phyloP scores from a whole-genome alignment of 1,140 invertebrate genomes.

The Pentalonia nigronervosa region DNA sequence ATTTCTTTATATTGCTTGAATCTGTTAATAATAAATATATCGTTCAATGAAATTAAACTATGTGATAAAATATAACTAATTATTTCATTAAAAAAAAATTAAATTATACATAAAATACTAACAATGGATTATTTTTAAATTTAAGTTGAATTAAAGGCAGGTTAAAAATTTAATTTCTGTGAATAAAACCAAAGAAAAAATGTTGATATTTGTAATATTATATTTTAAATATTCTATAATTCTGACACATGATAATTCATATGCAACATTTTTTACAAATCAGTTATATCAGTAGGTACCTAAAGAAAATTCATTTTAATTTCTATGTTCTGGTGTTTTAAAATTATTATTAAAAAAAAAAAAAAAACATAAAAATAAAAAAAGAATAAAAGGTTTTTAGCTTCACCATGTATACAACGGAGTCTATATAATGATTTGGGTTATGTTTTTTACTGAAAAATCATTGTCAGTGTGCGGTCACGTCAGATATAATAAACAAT shows the following conservation, averaged over 20 bases:
- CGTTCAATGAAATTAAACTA: background rate
- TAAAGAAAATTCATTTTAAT: background rate
- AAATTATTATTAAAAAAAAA: background rate
- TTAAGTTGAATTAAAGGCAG: too few relatives aligned
- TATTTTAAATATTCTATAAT: background rate
- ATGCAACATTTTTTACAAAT: background rate
- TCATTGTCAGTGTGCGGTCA: background rate
- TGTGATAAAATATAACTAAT: background rate
- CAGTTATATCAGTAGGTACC: background rate
- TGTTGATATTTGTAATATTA: background rate
- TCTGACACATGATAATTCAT: background rate
- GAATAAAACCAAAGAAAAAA: background rate
- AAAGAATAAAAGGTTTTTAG: background rate
- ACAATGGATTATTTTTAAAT: background rate
- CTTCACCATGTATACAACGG: background rate
- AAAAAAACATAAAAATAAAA: background rate
- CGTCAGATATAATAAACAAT: background rate
- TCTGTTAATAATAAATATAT: background rate
- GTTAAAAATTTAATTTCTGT: background rate
- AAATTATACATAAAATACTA: background rate
- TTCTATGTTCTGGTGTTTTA: background rate
- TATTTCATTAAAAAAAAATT: background rate
- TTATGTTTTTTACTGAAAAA: background rate
- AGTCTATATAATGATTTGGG: slow-evolving; percentile 10
- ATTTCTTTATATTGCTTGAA: background rate